Evolutionary conservation across 2,113 vertebrate species (phyloP).

Genomic region (Xiphophorus maculatus): DNA sequence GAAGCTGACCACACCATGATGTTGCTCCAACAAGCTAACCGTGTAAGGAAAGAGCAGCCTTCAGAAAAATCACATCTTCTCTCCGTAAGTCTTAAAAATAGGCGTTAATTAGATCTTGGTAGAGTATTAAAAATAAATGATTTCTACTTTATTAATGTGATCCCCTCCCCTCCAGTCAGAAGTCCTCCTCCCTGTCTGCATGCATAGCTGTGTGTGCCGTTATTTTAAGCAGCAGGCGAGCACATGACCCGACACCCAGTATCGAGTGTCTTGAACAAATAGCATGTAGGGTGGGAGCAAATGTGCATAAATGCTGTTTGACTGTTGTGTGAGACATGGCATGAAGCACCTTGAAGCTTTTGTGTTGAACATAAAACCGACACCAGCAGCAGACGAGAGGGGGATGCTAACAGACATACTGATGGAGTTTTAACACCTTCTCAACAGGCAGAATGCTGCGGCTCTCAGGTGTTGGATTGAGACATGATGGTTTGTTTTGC

Average conservation of each 20-base stretch:
- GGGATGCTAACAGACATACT: conserved; percentile 39
- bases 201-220: conserved; percentile 22
- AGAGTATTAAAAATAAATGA: conserved; percentile 87
- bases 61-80: conserved; percentile 71
- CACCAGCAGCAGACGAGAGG: neutral
- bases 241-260: conserved; percentile 43
- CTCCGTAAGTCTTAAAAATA: conserved; percentile 79
- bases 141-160: conserved; percentile 85
- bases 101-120: conserved; percentile 84
- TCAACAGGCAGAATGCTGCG: conserved; percentile 37
- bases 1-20: conserved; percentile 18
- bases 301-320: neutral
- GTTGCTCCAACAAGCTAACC: conserved; percentile 18
- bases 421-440: conserved; percentile 36
- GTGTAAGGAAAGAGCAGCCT: conserved; percentile 28
- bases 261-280: conserved; percentile 66
- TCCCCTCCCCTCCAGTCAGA: conserved; percentile 59
- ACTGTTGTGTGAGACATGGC: conserved; percentile 34
- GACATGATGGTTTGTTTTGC: conserved; percentile 41
- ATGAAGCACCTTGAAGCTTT: conserved; percentile 25
- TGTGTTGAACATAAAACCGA: conserved; percentile 38
- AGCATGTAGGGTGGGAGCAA: conserved; percentile 28
- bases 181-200: conserved; percentile 68
- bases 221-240: conserved; percentile 66
- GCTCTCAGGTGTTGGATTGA: conserved; percentile 40